Percentiles rank a stretch among this genome's conserved stretches.
These are phyloP conservation scores for Bathynomus jamesi DNA, from an alignment of 1,140 invertebrate species.

Conservation along the genomic window DNA sequence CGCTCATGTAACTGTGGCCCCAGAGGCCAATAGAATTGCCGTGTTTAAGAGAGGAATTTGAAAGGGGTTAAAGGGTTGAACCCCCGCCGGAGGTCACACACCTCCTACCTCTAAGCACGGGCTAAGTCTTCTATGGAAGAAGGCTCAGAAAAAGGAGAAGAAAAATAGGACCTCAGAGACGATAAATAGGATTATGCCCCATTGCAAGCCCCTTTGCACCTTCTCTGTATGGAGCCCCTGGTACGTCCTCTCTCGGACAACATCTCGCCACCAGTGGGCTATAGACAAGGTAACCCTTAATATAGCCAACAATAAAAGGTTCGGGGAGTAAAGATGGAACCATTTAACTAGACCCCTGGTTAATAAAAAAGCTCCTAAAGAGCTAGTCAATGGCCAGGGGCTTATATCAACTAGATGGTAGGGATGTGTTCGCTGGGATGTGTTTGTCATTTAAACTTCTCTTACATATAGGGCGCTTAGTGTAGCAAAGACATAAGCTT, in stretches of 20 bases:
- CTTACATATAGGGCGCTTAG: conserved; percentile 49
- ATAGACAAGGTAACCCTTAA: conserved; percentile 46
- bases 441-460: conserved; percentile 43
- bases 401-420: conserved; percentile 42
- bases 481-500: conserved; percentile 49
- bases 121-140: conserved; percentile 55
- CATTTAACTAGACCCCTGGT: conserved; percentile 46
- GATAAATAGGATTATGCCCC: conserved; percentile 58
- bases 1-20: conserved; percentile 50
- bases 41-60: conserved; percentile 56
- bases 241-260: conserved; percentile 44
- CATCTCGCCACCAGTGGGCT: conserved; percentile 56
- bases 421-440: conserved; percentile 35
- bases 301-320: conserved; percentile 45
- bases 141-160: conserved; percentile 55
- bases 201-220: conserved; percentile 44
- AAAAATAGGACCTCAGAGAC: conserved; percentile 56
- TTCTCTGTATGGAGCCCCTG: conserved; percentile 44
- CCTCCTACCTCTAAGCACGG: conserved; percentile 54
- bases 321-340: conserved; percentile 46
- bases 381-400: conserved; percentile 49
- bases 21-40: conserved; percentile 51
- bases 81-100: conserved; percentile 51
- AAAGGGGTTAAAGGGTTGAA: conserved; percentile 55
- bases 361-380: conserved; percentile 45